Evolutionary conservation across 2,113 vertebrate genomes (phyloP), one percentile per base, ranked within the genome.

Genomic region (Festucalex cinctus): DNA sequence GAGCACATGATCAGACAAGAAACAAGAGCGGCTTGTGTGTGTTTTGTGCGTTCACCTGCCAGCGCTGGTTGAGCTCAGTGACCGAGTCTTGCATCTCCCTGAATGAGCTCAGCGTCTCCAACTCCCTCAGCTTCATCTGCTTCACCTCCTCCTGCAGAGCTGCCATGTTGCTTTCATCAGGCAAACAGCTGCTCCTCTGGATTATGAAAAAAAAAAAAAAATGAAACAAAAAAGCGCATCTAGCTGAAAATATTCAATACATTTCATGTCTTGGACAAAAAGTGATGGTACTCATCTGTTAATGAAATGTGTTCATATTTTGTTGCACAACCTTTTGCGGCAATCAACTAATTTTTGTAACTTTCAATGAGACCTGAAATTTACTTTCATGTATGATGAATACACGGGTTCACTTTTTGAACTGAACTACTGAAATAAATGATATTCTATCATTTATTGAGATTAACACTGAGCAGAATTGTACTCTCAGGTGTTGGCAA

Each of bases 111-210:
- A 95, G 89, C 0, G 92, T 95, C 85, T 96, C 93, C 36, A 93
- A 78, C 82, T 98, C 96, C 4, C 95, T 90, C 78, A 95, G 84
- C 65, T 95, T 95, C 77, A 95, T 88, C 20, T 93, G 94, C 80
- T 94, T 95, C 49, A 98, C 83, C 75, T 98, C 95, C 63, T 98
- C 96, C 82, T 97, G 94, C 68, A 98, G 88, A 62, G 86, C 89
- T 0, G 92, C 93, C 77, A 97, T 64, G 46, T 98, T 98, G 84
- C 90, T 94, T 89, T 98, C 96, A 2, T 98, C 95, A 0, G 96
- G 95, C 72, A 98, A 89, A 6, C 92, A 92, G 65, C 76, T 95
- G 90, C 86, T 96, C 81, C 91, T 89, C 96, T 98, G 85, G 4
- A 84, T n/a, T 26, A 20, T 32, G 60, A 19, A 20, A 17, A 60